Conservation (phyloP, 2,113 vertebrate genomes). For the Chaetura pelagica region DNA sequence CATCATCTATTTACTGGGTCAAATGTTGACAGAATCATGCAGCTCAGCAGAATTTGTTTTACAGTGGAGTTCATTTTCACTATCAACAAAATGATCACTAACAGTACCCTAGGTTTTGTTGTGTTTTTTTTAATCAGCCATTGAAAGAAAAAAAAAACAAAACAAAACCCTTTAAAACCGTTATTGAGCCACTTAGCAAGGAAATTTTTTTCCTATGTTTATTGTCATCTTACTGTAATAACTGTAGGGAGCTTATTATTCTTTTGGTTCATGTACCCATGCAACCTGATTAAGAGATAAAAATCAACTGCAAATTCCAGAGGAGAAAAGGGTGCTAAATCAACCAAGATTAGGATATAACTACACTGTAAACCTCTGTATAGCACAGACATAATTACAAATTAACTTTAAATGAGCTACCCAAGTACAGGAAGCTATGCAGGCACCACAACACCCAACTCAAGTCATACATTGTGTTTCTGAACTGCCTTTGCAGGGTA, state of each 20-base stretch:
- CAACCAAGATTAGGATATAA: not conserved
- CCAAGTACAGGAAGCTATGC: not conserved
- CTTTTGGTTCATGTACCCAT: accelerated
- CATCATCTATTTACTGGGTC: not conserved
- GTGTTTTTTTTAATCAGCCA: not conserved
- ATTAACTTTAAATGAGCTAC: not conserved
- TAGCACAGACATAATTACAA: not conserved
- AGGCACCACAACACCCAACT: not conserved
- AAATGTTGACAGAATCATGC: not conserved
- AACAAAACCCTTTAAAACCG: not conserved
- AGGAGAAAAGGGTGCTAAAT: not conserved
- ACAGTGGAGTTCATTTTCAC: not conserved
- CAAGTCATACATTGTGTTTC: not conserved
- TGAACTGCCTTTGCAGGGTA: not conserved
- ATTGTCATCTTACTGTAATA: not conserved
- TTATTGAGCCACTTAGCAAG: not conserved
- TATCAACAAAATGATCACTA: not conserved
- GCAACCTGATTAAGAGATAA: not conserved
- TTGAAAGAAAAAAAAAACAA: not conserved
- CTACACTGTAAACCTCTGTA: not conserved
- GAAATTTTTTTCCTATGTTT: not conserved
- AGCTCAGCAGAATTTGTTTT: not conserved
- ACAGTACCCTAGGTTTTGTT: not conserved
- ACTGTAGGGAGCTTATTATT: not conserved
- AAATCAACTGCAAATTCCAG: not conserved